phyloP scores from a whole-genome alignment of 2,113 vertebrate species.

The Zosterops japonicus region DNA sequence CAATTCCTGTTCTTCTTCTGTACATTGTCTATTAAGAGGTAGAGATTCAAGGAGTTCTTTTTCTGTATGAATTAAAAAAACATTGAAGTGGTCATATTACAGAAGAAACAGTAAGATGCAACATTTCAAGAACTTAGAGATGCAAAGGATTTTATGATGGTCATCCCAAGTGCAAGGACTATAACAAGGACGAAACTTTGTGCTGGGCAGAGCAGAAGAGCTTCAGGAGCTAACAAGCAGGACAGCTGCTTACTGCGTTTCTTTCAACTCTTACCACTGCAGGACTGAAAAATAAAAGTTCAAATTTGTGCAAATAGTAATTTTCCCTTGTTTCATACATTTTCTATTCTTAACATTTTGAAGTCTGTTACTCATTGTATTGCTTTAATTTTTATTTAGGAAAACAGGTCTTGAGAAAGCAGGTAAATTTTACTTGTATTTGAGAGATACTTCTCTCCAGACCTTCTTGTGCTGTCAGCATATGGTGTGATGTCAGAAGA shows the following conservation, averaged over 20 bases:
- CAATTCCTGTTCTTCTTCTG: constrained; percentile 91
- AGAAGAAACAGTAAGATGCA: not conserved
- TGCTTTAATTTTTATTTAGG: not conserved
- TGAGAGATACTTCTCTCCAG: constrained; percentile 32
- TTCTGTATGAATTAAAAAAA: constrained; percentile 74
- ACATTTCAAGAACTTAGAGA: not conserved
- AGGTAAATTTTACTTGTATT: not conserved
- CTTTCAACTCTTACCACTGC: not conserved
- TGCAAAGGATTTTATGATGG: not conserved
- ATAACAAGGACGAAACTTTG: not conserved
- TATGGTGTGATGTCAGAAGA: constrained; percentile 97
- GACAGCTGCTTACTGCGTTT: not conserved
- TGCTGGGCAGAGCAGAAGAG: not conserved
- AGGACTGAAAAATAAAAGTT: not conserved
- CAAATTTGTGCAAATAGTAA: fast-evolving
- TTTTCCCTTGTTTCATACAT: not conserved
- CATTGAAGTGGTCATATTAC: not conserved
- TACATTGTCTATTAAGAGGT: constrained; percentile 90
- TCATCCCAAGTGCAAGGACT: not conserved
- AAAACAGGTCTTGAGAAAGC: not conserved
- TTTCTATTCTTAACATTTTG: not conserved
- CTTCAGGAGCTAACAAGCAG: not conserved
- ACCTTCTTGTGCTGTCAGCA: constrained; percentile 99
- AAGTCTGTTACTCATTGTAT: not conserved
- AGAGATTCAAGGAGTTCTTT: constrained; percentile 96